These are phyloP conservation scores for Temnothorax curvispinosus DNA, from an alignment of 1,140 invertebrate species.

Conservation along the genomic window DNA sequence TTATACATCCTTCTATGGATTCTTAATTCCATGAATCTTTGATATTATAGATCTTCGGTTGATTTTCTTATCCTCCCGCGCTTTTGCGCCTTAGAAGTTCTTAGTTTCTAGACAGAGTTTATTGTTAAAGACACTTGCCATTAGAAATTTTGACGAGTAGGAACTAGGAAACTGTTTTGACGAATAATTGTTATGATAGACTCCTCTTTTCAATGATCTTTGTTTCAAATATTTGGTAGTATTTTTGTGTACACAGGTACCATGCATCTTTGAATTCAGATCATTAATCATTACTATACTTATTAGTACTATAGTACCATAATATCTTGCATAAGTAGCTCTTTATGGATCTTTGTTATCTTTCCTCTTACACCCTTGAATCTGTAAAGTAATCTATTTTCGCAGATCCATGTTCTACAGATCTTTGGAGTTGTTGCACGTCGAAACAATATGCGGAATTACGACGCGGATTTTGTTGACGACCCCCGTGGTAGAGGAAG, in stretches of 20 bases:
- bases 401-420: conserved; percentile 10
- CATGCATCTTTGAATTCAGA: conserved; percentile 9
- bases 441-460: background rate
- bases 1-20: conserved; percentile 25
- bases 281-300: background rate
- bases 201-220: background rate
- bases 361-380: background rate
- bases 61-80: background rate
- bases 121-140: conserved; percentile 1
- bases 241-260: background rate
- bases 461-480: conserved; percentile 9
- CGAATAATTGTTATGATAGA: background rate
- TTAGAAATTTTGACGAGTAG: conserved; percentile 16
- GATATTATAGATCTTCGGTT: background rate
- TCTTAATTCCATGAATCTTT: background rate
- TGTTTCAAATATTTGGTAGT: background rate
- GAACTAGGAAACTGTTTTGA: conserved; percentile 1
- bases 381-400: conserved; percentile 10
- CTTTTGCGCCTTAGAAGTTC: background rate
- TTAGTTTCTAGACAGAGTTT: conserved; percentile 2
- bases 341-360: conserved; percentile 26
- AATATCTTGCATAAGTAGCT: background rate
- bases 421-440: conserved; percentile 17
- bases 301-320: background rate
- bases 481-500: background rate